These are phyloP conservation scores for Actinernus sp. DNA, from an alignment of 92 coral and sea anemone genomes.

Conservation along the genomic window DNA sequence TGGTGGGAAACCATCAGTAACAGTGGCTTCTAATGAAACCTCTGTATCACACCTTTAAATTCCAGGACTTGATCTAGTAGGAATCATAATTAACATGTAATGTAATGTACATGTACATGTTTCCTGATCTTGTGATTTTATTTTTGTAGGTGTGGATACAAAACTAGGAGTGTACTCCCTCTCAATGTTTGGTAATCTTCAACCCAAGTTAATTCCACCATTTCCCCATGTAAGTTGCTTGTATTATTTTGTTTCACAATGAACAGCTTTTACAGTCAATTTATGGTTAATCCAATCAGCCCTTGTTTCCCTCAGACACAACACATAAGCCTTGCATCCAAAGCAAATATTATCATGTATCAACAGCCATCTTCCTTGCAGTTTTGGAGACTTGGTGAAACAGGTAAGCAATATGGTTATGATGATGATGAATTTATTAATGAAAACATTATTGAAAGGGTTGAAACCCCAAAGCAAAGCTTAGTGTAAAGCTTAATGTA, in stretches of 20 bases:
- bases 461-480: too few relatives aligned
- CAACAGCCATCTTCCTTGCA: slow-evolving; percentile 75
- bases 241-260: background rate
- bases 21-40: too few relatives aligned
- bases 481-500: too few relatives aligned
- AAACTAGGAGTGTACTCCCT: slow-evolving; percentile 52
- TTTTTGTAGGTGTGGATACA: slow-evolving; percentile 86
- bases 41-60: too few relatives aligned
- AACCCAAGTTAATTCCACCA: slow-evolving; percentile 68
- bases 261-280: background rate
- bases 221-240: slow-evolving; percentile 82
- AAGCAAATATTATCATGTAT: slow-evolving; percentile 80
- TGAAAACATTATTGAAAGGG: too few relatives aligned
- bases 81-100: too few relatives aligned
- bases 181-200: slow-evolving; percentile 52
- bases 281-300: background rate
- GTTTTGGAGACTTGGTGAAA: slow-evolving; percentile 87
- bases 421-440: too few relatives aligned
- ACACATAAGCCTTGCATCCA: slow-evolving; percentile 70
- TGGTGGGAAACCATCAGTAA: too few relatives aligned
- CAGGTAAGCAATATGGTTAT: too few relatives aligned
- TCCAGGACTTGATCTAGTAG: too few relatives aligned
- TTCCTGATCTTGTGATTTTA: background rate
- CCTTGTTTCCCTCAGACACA: slow-evolving; percentile 51
- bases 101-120: too few relatives aligned